A percentile compares a stretch with the other conserved stretches of the same genome.
These are phyloP conservation scores for Pelecanus crispus DNA, from an alignment of 2,113 vertebrate genomes.

Conservation along the genomic window DNA sequence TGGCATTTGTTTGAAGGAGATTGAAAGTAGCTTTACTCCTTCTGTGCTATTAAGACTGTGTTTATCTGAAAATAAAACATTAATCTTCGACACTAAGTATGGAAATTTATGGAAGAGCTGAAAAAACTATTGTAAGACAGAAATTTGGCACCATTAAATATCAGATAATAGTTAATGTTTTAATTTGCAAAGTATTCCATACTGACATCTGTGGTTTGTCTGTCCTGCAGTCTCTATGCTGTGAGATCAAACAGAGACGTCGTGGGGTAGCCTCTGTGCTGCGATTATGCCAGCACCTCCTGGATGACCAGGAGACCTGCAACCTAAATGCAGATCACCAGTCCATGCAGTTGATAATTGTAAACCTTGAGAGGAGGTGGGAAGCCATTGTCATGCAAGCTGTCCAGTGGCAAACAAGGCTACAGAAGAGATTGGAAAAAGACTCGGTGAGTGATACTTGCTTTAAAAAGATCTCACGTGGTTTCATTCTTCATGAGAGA, in stretches of 20 bases:
- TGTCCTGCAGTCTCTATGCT: slow-evolving; percentile 82
- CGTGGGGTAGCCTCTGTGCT: slow-evolving; percentile 89
- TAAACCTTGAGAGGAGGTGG: slow-evolving; percentile 96
- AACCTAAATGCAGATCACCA: slow-evolving; percentile 87
- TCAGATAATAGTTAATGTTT: neutral
- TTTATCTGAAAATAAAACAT: neutral
- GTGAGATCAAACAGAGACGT: slow-evolving; percentile 86
- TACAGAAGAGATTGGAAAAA: slow-evolving; percentile 80
- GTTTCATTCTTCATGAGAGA: neutral
- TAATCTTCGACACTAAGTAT: neutral
- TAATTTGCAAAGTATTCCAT: neutral
- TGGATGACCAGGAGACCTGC: slow-evolving; percentile 84
- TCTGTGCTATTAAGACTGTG: neutral
- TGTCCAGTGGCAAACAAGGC: slow-evolving; percentile 93
- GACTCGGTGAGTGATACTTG: slow-evolving; percentile 77
- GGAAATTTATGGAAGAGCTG: neutral
- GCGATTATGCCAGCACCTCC: slow-evolving; percentile 89
- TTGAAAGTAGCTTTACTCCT: neutral
- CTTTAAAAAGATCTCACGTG: neutral
- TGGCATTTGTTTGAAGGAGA: slow-evolving; percentile 1
- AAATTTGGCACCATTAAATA: neutral
- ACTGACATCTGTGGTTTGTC: slow-evolving; percentile 3
- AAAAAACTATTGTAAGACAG: neutral
- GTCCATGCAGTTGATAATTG: slow-evolving; percentile 89
- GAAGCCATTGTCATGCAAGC: slow-evolving; percentile 98